Evolutionary conservation across 2,888 invertebrate genomes (phyloP), one percentile per base, ranked within the genome.

Genomic region (Tipula unca): DNA sequence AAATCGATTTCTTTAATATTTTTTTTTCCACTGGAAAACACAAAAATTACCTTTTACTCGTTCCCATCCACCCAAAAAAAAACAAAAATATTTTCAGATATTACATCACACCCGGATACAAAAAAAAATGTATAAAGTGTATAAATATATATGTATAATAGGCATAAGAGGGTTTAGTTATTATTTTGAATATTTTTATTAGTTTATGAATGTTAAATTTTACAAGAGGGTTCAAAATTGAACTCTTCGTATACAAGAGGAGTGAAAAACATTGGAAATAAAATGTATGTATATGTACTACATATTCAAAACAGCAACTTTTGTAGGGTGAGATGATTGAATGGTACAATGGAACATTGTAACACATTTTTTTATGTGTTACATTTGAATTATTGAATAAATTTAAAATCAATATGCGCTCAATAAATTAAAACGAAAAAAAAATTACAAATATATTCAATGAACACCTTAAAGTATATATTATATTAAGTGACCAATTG

Each of bases 61-160:
- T 10, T 8, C 25, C 25, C 10, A 69, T 8, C 25, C 20, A 69
- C 8, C 48, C 69, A 69, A 25, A 25, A 48, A 69, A 25, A 69
- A 25, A 32, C 6, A 32, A 69, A 69, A 54, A 54, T n/a, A 69
- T 69, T 25, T 69, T 25, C 69, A 20, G 69, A 25, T 69, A 69
- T 69, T 69, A 69, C 69, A 69, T 69, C 69, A 69, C 69, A 69
- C 69, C 69, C 69, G 25, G 69, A 69, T 69, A 69, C 69, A 69
- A 25, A 10, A 69, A 6, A 69, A 69, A 69, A 69, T 69, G 10
- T 54, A 69, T 13, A 69, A 25, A 69, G 25, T 25, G 69, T 69
- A 25, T 69, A 69, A 69, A 69, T 17, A 54, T 54, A 54, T n/a
- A 25, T 25, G 69, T 69, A 69, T 69, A 69, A 69, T 69, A 13